Percentiles rank a stretch among this genome's conserved stretches.
phyloP scores from a whole-genome alignment of 2,113 vertebrate species.

The Barnardius zonarius region DNA sequence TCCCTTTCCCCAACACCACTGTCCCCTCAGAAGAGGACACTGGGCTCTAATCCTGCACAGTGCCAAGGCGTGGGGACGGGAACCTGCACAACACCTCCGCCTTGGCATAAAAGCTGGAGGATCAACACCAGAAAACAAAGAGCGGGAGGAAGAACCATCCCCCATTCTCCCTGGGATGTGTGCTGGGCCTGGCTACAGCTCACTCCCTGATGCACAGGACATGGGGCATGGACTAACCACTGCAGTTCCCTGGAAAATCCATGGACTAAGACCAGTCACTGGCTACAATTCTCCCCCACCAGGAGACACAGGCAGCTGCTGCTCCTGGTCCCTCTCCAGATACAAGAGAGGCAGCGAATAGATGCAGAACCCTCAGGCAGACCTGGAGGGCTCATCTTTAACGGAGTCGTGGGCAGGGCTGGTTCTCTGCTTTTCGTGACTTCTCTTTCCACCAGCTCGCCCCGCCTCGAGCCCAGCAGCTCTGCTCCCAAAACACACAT shows the following conservation, averaged over 20 bases:
- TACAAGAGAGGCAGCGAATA: not conserved
- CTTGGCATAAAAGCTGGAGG: not conserved
- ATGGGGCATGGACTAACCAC: rapidly evolving
- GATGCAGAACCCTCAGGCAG: not conserved
- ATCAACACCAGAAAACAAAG: not conserved
- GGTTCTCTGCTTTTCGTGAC: not conserved
- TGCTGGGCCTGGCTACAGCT: not conserved
- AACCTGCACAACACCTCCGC: not conserved
- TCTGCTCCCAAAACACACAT: not conserved
- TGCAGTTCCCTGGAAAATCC: rapidly evolving
- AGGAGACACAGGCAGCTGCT: rapidly evolving
- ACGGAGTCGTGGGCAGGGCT: not conserved
- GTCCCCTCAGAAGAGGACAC: not conserved
- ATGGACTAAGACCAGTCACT: not conserved
- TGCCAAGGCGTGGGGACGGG: rapidly evolving
- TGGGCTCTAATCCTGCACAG: rapidly evolving
- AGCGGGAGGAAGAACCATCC: rapidly evolving
- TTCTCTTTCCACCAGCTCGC: not conserved
- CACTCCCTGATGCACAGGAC: not conserved
- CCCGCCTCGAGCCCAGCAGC: not conserved
- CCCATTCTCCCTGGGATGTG: not conserved
- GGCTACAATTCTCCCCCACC: not conserved
- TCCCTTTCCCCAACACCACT: not conserved
- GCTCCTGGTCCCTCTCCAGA: not conserved
- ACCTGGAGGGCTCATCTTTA: not conserved